Evolutionary conservation across 2,888 invertebrate genomes (phyloP).

Genomic region (Embidobia sp.): DNA sequence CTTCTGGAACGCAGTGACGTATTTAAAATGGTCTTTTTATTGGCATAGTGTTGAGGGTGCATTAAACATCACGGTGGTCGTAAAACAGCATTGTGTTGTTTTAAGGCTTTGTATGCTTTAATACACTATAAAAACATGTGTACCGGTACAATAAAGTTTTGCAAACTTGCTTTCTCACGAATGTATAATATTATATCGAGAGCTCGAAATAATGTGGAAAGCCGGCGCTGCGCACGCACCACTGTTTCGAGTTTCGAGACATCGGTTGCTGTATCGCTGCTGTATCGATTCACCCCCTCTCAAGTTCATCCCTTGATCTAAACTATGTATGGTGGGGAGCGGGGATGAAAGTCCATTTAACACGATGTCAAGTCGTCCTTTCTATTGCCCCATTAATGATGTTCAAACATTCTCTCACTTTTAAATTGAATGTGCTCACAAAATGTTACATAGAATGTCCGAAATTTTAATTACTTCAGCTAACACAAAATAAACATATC

Average conservation of each 20-base stretch:
- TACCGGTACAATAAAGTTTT: constrained; percentile 60
- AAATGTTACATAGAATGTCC: too few species aligned
- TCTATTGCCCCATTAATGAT: constrained; percentile 14
- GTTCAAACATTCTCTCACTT: constrained; percentile 6
- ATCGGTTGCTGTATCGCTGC: constrained; percentile 79
- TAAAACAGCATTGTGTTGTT: constrained; percentile 26
- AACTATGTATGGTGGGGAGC: constrained; percentile 67
- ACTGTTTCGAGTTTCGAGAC: constrained; percentile 79
- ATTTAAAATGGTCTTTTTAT: too few species aligned
- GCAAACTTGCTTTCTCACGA: constrained; percentile 70
- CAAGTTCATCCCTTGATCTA: constrained; percentile 55
- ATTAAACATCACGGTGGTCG: constrained; percentile 4
- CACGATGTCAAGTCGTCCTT: constrained; percentile 72
- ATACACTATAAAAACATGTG: constrained; percentile 46
- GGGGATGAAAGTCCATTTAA: constrained; percentile 68
- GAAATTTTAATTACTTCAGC: too few species aligned
- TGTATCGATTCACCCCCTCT: constrained; percentile 80
- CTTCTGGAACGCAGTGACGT: too few species aligned
- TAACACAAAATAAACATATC: too few species aligned
- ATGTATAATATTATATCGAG: constrained; percentile 72
- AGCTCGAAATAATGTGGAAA: constrained; percentile 70
- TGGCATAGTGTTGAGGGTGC: constrained; percentile 4
- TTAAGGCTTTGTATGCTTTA: constrained; percentile 38
- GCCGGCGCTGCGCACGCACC: constrained; percentile 74
- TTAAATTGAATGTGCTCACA: too few species aligned